These are phyloP conservation scores for Callocephalon fimbriatum DNA, from an alignment of 2,113 vertebrate species.

Conservation along the genomic window DNA sequence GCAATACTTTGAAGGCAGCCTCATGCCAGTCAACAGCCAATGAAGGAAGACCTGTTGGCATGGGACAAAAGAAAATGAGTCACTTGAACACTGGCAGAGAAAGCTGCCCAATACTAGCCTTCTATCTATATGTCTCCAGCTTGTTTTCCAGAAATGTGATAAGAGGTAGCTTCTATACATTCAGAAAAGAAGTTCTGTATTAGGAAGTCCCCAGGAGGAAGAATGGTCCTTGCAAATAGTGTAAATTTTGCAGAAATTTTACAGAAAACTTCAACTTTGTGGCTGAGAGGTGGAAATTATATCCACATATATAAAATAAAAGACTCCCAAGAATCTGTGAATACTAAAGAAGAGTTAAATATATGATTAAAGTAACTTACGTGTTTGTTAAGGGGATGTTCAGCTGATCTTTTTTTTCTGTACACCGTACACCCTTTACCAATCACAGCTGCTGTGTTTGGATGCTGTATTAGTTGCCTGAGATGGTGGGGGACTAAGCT, in stretches of 20 bases:
- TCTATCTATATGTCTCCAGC: neutral
- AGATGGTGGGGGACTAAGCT: neutral
- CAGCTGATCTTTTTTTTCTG: neutral
- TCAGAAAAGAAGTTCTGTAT: neutral
- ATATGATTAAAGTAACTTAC: rapidly evolving
- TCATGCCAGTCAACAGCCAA: neutral
- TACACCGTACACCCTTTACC: rapidly evolving
- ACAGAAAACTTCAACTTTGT: rapidly evolving
- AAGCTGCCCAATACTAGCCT: neutral
- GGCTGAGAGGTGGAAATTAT: neutral
- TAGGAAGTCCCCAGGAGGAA: neutral
- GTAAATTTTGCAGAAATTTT: neutral
- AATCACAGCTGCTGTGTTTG: neutral
- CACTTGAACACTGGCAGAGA: neutral
- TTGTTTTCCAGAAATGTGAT: neutral
- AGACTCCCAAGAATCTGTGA: neutral
- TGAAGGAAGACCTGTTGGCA: neutral
- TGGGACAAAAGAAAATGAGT: neutral
- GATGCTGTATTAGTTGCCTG: neutral
- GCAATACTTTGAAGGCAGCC: neutral
- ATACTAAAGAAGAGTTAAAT: neutral
- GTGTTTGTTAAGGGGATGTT: neutral
- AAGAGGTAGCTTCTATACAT: rapidly evolving
- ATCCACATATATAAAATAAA: rapidly evolving
- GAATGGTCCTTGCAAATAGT: neutral